Evolutionary conservation across 1,140 invertebrate species (phyloP), one percentile per base, ranked within the genome.

Genomic region (Homarus americanus): DNA sequence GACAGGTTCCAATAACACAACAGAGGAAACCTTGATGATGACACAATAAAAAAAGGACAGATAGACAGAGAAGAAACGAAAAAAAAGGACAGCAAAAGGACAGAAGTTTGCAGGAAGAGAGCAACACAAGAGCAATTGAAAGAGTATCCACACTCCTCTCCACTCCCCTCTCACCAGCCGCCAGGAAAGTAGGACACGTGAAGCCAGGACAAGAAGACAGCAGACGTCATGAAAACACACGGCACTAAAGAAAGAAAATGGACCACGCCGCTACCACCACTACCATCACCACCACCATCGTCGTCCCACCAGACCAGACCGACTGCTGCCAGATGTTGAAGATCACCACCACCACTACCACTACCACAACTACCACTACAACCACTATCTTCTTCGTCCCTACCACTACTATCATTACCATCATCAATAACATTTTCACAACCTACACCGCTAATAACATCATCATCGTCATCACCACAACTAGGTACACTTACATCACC

Each of bases 221-320:
- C 36, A 44, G 66, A 72, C 58, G 82, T 72, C 34, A 44, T 38
- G 40, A 85, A 85, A 36, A 85, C 82, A 85, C 82, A 63, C 32
- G 9, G 44, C n/a, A 44, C 44, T 49, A 32, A 66, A 80, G 76
- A 87, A 87, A 80, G 53, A 80, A 80, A 80, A 80, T 44, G 78
- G 36, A 53, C 78, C 78, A 58, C 34, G 78, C 41, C 82, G 58
- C 36, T 12, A 44, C 28, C 36, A 36, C 17, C 66, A 9, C 63
- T 3, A 79, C 38, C 12, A 7, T 32, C 75, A 38, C 38, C 34
- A 34, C 34, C 75, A 78, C 38, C 75, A 41, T 12, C 17, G 72
- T 34, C 72, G 32, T 75, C 72, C 9, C 72, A 75, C 10, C 32
- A 10, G 10, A 10, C 32, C 17, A 17, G 9, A 75, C 72, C 72